Conservation (phyloP, 2,888 invertebrate genomes). For the Boloria euphrosyne region DNA sequence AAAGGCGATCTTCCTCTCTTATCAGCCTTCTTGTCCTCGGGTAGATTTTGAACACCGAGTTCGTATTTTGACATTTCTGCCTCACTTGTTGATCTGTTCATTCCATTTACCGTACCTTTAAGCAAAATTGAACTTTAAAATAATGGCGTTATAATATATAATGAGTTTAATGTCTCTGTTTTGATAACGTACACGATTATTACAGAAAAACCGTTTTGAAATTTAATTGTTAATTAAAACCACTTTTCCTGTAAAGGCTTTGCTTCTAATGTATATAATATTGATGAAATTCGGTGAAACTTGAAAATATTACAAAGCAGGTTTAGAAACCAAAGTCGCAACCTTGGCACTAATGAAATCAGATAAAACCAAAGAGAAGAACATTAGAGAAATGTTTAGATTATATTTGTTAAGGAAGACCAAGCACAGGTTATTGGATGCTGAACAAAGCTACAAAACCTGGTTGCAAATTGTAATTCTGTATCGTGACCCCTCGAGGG, state of each 20-base stretch:
- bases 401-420: slow-evolving; percentile 7
- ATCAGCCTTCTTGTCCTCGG: slow-evolving; percentile 84
- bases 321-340: neutral
- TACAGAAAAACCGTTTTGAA: neutral
- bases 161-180: neutral
- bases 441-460: slow-evolving; percentile 48
- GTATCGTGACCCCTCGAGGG: slow-evolving; percentile 77
- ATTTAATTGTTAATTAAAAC: too few species aligned
- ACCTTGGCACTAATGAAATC: neutral
- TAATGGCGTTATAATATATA: neutral
- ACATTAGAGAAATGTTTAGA: too few species aligned
- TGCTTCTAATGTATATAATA: too few species aligned
- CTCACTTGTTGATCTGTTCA: slow-evolving; percentile 89
- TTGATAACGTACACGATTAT: neutral
- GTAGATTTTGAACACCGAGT: slow-evolving; percentile 69
- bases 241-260: too few species aligned
- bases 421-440: slow-evolving; percentile 26
- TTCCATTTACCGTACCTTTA: slow-evolving; percentile 72
- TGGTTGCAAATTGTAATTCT: slow-evolving; percentile 70
- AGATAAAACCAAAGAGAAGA: too few species aligned
- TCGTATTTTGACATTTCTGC: slow-evolving; percentile 88
- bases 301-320: neutral
- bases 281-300: too few species aligned
- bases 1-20: slow-evolving; percentile 96
- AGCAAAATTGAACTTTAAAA: neutral